Evolutionary conservation across 2,113 vertebrate species (phyloP).

Genomic region (Rhinoderma darwinii): DNA sequence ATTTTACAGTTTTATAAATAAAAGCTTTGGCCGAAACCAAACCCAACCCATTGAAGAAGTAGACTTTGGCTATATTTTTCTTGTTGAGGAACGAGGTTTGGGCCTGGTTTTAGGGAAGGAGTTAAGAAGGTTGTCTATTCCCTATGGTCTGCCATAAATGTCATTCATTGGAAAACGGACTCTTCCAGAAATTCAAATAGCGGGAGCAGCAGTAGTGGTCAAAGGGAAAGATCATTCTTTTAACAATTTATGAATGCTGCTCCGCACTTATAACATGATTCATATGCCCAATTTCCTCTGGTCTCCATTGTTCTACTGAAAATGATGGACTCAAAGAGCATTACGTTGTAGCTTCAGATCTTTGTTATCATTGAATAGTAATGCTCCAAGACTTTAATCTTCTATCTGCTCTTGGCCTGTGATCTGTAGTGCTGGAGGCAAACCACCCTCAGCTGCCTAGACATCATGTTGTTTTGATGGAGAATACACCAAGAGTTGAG

Average conservation of each 20-base stretch:
- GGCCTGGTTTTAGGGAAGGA: too few relatives aligned
- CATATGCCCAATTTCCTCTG: neutral
- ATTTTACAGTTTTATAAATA: too few relatives aligned
- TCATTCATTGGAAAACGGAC: too few relatives aligned
- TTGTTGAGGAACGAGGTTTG: too few relatives aligned
- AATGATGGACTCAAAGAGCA: neutral
- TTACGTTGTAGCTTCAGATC: neutral
- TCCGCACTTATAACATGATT: neutral
- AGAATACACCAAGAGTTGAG: neutral
- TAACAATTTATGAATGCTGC: neutral
- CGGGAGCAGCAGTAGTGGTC: neutral
- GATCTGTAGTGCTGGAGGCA: slow-evolving; percentile 2
- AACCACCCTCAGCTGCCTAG: neutral
- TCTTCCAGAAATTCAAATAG: neutral
- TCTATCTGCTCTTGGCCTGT: slow-evolving; percentile 14
- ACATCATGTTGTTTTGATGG: neutral
- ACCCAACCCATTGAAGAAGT: too few relatives aligned
- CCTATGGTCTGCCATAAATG: too few relatives aligned
- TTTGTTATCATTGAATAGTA: slow-evolving; percentile 31
- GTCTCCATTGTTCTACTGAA: neutral
- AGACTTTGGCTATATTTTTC: too few relatives aligned
- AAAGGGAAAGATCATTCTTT: neutral
- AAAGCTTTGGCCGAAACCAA: too few relatives aligned
- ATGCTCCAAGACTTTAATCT: slow-evolving; percentile 4
- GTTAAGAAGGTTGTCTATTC: too few relatives aligned